Base-by-base conservation (phyloP, 2,113 vertebrate genomes). In the Bagarius yarrelli region DNA sequence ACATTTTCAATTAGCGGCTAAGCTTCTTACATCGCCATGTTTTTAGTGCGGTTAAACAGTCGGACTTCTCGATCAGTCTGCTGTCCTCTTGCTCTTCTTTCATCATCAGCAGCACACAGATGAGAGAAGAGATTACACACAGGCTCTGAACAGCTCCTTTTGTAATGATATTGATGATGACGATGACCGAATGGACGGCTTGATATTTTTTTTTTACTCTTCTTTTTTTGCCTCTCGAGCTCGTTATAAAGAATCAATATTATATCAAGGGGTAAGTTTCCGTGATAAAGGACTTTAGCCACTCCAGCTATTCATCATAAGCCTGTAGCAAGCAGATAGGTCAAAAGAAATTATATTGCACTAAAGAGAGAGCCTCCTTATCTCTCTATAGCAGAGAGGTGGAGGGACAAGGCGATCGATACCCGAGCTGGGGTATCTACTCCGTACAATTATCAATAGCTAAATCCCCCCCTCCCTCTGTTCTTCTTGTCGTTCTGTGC, bases 301-400 rank as follows among this genome's bases (percentile, higher is more conserved):
- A 95, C 94, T 95, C 93, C 83, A 85, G 97, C 97, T 97, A 98
- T 99, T 99, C 98, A 99, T 98, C 97, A 98, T 99, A 98, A 98
- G 96, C 98, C 96, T 99, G 98, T 97, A 97, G 95, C 95, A 95
- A 96, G 96, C 96, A 98, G 97, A 99, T 98, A 98, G 97, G 96
- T 98, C 97, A 97, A 96, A 98, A 98, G 95, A 99, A 98, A 98
- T 99, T 95, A 99, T 98, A 98, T 98, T 96, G 97, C 96, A 97
- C 95, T 98, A 96, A 99, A 98, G 95, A 98, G 93, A 95, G 95
- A 96, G 95, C 96, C 96, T 96, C 94, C 97, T 98, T 99, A 99
- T 99, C 97, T 98, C 96, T 93, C 91, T 87, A 93, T 93, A 95
- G 93, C 97, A 98, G 97, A 95, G 96, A 96, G 96, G 95, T 95